phyloP scores from a whole-genome alignment of 1,140 invertebrate genomes.

The Caerostris extrusa region DNA sequence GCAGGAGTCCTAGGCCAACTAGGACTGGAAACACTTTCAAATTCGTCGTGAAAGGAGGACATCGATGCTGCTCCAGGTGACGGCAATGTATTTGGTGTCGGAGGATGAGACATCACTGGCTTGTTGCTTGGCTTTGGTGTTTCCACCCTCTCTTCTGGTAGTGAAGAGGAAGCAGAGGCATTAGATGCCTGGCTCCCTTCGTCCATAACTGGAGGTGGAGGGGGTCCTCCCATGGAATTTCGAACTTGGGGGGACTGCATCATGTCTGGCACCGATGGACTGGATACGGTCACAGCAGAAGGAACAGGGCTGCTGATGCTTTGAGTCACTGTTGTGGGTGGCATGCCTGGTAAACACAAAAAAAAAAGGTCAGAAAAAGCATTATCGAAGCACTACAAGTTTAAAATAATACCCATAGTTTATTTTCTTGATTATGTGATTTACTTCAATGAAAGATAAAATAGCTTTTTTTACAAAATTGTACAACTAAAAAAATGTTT shows the following conservation, averaged over 20 bases:
- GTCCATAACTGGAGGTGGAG: conserved; percentile 79
- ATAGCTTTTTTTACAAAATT: too few relatives aligned
- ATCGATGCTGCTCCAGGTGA: conserved; percentile 90
- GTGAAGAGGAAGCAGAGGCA: conserved; percentile 78
- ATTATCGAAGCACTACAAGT: neutral
- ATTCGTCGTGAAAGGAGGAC: conserved; percentile 93
- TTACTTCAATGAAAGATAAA: neutral
- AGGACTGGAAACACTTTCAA: conserved; percentile 92
- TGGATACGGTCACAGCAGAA: conserved; percentile 66
- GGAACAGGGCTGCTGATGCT: conserved; percentile 79
- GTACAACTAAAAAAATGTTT: too few relatives aligned
- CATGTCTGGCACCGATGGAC: conserved; percentile 72
- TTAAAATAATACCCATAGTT: neutral
- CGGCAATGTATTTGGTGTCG: conserved; percentile 87
- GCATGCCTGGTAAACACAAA: conserved; percentile 48
- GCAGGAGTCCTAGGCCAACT: conserved; percentile 89
- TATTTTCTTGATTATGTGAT: neutral
- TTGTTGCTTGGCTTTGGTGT: conserved; percentile 72
- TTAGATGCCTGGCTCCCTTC: conserved; percentile 79
- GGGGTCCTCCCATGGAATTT: conserved; percentile 76
- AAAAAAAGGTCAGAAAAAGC: neutral
- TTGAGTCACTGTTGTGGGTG: conserved; percentile 80
- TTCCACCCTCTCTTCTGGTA: conserved; percentile 78
- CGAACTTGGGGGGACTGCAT: conserved; percentile 78
- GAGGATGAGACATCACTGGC: conserved; percentile 84